These are phyloP conservation scores for Anarsia innoxiella DNA, from an alignment of 2,888 invertebrate genomes.

Conservation along the genomic window DNA sequence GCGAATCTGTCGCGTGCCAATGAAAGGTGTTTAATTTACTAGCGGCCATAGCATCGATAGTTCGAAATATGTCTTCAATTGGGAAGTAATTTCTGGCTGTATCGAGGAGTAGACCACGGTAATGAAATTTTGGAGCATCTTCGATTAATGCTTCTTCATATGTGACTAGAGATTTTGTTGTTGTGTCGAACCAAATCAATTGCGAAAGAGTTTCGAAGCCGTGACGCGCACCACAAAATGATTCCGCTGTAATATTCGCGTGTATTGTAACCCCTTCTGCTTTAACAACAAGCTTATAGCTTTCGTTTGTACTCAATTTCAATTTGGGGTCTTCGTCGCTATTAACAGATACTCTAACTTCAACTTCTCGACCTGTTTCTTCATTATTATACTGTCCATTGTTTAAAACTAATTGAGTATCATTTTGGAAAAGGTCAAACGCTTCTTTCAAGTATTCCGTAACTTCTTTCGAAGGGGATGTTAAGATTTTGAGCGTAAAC, in stretches of 20 bases:
- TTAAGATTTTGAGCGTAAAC: conserved; percentile 44
- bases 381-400: conserved; percentile 11
- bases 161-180: conserved; percentile 74
- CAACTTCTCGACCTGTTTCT: background rate
- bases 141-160: conserved; percentile 79
- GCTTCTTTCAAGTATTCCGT: conserved; percentile 63
- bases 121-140: conserved; percentile 85
- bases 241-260: conserved; percentile 78
- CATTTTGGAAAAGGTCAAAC: conserved; percentile 66
- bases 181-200: conserved; percentile 85
- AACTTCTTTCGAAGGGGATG: conserved; percentile 51
- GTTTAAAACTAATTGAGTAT: conserved; percentile 30
- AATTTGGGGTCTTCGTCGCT: conserved; percentile 72
- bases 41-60: conserved; percentile 91
- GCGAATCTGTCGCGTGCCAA: conserved; percentile 94
- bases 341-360: conserved; percentile 66
- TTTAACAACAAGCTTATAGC: conserved; percentile 78
- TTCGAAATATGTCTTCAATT: conserved; percentile 79
- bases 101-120: conserved; percentile 92
- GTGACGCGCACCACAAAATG: conserved; percentile 86
- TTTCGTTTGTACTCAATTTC: conserved; percentile 82
- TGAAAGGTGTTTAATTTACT: conserved; percentile 94
- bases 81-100: conserved; percentile 93
- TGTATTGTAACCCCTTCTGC: conserved; percentile 64
- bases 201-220: conserved; percentile 86